Evolutionary conservation across 2,888 invertebrate genomes (phyloP).

Genomic region (Drosophila falleni): DNA sequence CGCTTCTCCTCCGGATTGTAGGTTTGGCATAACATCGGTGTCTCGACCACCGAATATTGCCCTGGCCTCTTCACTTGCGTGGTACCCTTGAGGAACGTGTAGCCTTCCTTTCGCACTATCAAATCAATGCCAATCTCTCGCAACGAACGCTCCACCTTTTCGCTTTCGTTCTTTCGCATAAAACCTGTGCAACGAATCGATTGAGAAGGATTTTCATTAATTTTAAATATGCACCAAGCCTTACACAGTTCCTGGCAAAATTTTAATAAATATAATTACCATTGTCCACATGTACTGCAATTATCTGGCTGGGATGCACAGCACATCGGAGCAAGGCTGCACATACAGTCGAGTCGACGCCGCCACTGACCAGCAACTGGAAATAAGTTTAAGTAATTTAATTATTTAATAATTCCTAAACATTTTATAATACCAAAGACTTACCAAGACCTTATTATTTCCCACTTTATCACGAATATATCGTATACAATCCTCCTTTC

Average conservation of each 20-base stretch:
- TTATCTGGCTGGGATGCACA: constrained; percentile 94
- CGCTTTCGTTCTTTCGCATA: constrained; percentile 98
- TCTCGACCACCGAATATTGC: constrained; percentile 87
- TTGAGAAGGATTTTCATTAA: neutral
- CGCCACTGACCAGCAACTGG: constrained; percentile 97
- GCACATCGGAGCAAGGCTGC: constrained; percentile 97
- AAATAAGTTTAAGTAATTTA: neutral
- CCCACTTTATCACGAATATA: constrained; percentile 96
- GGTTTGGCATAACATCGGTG: constrained; percentile 94
- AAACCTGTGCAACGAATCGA: constrained; percentile 86
- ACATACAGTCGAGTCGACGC: constrained; percentile 99
- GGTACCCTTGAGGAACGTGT: constrained; percentile 92
- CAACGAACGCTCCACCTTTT: constrained; percentile 93
- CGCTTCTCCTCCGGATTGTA: constrained; percentile 98
- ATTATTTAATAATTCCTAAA: neutral
- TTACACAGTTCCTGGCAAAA: too few relatives aligned
- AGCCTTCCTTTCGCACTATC: constrained; percentile 90
- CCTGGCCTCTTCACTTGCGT: constrained; percentile 91
- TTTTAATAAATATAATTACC: constrained; percentile 86
- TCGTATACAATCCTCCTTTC: constrained; percentile 96
- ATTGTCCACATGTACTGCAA: constrained; percentile 99
- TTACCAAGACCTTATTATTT: constrained; percentile 95
- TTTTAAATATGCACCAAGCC: too few relatives aligned
- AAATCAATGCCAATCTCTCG: constrained; percentile 93
- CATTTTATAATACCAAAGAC: constrained; percentile 78